Conservation (phyloP, 2,888 invertebrate genomes). For the Podotricha telesiphe region DNA sequence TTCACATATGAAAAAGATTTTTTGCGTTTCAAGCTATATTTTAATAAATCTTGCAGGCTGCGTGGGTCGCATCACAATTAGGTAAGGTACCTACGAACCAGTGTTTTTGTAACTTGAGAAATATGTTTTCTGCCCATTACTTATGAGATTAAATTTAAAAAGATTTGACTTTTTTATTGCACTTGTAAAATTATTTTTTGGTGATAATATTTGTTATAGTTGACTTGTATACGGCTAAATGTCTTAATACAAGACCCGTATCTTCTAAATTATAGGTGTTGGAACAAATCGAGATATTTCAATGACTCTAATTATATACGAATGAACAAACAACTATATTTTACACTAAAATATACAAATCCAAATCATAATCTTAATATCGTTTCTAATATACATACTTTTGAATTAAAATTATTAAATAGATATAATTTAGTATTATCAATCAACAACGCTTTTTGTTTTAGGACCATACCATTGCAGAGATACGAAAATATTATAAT, state of each 20-base stretch:
- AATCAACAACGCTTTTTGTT: no score
- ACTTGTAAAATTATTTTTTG: slow-evolving; percentile 6
- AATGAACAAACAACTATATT: not conserved
- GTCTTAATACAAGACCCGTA: not conserved
- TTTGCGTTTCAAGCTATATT: slow-evolving; percentile 58
- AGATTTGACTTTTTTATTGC: slow-evolving; percentile 19
- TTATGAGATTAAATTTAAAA: slow-evolving; percentile 21
- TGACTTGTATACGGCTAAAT: slow-evolving; percentile 14
- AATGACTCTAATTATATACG: not conserved
- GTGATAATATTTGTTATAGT: slow-evolving; percentile 17
- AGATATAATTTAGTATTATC: no score
- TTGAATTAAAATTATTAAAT: no score
- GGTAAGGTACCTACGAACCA: slow-evolving; percentile 50
- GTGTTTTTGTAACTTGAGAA: slow-evolving; percentile 51
- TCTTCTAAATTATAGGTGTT: slow-evolving; percentile 1
- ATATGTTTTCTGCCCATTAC: slow-evolving; percentile 44
- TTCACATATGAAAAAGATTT: slow-evolving; percentile 66
- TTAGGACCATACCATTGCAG: no score
- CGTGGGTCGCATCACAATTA: slow-evolving; percentile 73
- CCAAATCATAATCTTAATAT: no score
- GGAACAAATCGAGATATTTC: slow-evolving; percentile 1
- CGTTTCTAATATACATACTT: no score
- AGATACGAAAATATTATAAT: no score
- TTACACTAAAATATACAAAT: not conserved
- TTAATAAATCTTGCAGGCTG: slow-evolving; percentile 70